Percentiles rank a stretch among this genome's conserved stretches.
Conservation (phyloP, 2,113 vertebrate species). For the Lathamus discolor region DNA sequence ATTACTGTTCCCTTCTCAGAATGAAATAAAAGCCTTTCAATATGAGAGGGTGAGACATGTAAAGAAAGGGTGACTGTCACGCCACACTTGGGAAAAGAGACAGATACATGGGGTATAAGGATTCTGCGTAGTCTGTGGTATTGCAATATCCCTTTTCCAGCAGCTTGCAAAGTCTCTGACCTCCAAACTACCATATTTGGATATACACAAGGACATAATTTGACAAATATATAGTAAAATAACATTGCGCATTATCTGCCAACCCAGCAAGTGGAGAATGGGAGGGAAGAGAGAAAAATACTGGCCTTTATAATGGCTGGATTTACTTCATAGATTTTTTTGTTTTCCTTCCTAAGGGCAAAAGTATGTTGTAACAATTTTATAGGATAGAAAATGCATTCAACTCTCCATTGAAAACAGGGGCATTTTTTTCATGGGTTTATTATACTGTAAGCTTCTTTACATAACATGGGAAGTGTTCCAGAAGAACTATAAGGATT, state of each 20-base stretch:
- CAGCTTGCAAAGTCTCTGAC: not conserved
- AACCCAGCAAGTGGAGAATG: not conserved
- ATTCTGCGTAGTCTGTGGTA: not conserved
- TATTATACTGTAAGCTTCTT: slow-evolving; percentile 46
- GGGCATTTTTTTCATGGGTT: slow-evolving; percentile 1
- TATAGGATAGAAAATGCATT: slow-evolving; percentile 46
- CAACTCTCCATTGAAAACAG: slow-evolving; percentile 37
- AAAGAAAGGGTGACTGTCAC: not conserved
- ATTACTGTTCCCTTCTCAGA: not conserved
- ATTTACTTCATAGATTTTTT: slow-evolving; percentile 31
- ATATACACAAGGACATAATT: not conserved
- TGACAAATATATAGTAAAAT: not conserved
- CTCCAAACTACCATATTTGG: not conserved
- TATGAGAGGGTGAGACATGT: not conserved
- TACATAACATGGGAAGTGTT: slow-evolving; percentile 5
- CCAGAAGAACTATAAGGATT: slow-evolving; percentile 14
- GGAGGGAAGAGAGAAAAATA: slow-evolving; percentile 10
- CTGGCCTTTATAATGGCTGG: not conserved
- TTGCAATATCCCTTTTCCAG: not conserved
- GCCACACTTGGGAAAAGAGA: not conserved
- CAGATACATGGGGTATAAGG: not conserved
- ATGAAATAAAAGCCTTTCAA: not conserved
- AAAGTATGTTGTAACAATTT: slow-evolving; percentile 41
- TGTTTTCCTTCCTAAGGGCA: slow-evolving; percentile 4
- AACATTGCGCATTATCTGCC: not conserved